Evolutionary conservation across 2,888 invertebrate genomes (phyloP).

Genomic region (Drosophila atripex): DNA sequence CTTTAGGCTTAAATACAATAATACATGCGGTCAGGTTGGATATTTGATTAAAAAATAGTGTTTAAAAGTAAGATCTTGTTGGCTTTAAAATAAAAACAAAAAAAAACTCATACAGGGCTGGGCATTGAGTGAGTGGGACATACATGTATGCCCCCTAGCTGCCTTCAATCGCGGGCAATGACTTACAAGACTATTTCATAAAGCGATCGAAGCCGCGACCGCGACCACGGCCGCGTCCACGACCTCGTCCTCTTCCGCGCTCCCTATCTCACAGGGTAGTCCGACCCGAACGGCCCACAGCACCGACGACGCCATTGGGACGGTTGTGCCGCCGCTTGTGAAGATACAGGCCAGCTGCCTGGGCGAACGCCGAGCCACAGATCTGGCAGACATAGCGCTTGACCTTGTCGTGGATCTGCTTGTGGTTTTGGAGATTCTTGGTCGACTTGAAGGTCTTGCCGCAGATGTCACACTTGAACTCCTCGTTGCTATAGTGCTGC

Average conservation of each 20-base stretch:
- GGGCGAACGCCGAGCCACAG: constrained; percentile 82
- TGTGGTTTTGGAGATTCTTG: constrained; percentile 82
- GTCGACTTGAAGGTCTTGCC: constrained; percentile 81
- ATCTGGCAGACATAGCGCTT: constrained; percentile 82
- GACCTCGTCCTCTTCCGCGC: constrained; percentile 21
- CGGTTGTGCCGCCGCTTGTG: constrained; percentile 81
- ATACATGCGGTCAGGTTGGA: constrained; percentile 6
- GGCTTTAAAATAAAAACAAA: neutral
- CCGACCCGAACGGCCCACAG: constrained; percentile 65
- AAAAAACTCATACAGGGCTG: constrained; percentile 2
- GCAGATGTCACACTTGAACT: constrained; percentile 79
- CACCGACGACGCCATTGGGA: constrained; percentile 63
- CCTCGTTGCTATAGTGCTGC: constrained; percentile 78
- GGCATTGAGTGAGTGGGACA: constrained; percentile 7
- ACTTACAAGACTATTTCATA: constrained; percentile 32
- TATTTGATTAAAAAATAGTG: neutral
- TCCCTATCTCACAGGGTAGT: constrained; percentile 57
- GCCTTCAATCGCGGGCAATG: constrained; percentile 12
- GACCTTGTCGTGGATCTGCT: constrained; percentile 81
- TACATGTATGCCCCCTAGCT: constrained; percentile 22
- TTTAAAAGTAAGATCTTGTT: neutral
- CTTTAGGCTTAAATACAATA: constrained; percentile 6
- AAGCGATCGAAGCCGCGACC: constrained; percentile 21
- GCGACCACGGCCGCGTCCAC: constrained; percentile 24
- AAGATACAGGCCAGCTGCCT: constrained; percentile 82